Evolutionary conservation across 2,113 vertebrate species (phyloP).

Genomic region (Pseudopodoces humilis): DNA sequence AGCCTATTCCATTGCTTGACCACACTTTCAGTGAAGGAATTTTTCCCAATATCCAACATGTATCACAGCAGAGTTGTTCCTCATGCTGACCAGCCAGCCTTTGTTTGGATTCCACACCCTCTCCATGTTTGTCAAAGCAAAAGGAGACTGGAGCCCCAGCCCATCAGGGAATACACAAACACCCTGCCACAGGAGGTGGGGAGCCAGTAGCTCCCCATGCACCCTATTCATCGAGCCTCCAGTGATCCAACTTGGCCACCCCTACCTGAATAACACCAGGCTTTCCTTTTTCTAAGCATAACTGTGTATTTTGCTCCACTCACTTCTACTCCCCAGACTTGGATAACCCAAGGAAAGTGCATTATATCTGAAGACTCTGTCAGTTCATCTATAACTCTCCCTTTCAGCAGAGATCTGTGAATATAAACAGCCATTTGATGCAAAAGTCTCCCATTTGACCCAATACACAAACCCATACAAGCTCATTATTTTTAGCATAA

Average conservation of each 20-base stretch:
- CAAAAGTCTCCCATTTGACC: background rate
- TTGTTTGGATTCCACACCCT: background rate
- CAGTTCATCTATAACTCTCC: background rate
- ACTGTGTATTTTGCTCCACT: background rate
- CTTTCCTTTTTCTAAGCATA: background rate
- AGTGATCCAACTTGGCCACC: background rate
- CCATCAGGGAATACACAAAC: background rate
- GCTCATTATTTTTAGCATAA: background rate
- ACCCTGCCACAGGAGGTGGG: rapidly evolving
- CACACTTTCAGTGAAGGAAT: background rate
- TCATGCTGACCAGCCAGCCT: background rate
- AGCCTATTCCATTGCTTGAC: background rate
- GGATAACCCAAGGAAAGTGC: background rate
- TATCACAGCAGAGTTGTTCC: background rate
- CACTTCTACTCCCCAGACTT: background rate
- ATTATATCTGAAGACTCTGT: background rate
- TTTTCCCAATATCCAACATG: rapidly evolving
- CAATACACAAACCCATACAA: background rate
- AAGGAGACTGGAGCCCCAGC: background rate
- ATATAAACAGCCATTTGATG: background rate
- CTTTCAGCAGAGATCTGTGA: background rate
- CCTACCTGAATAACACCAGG: background rate
- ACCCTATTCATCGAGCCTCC: background rate
- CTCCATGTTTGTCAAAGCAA: background rate
- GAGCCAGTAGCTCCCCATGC: background rate